A percentile compares a stretch with the other conserved stretches of the same genome.
Conservation (phyloP, 2,888 invertebrate species). For the Amphipyra berbera region DNA sequence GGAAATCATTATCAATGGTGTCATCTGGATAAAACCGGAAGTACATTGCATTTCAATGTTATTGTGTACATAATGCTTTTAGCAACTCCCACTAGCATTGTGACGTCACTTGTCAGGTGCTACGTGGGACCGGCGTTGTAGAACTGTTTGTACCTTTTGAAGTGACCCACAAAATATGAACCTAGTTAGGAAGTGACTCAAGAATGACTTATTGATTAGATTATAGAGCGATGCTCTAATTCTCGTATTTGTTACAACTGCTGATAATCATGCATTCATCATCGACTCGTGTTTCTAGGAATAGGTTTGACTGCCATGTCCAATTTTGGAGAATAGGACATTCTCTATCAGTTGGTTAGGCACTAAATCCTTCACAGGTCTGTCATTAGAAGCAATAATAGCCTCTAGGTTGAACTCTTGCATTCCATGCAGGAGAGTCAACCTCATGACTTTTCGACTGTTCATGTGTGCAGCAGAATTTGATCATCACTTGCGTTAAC, state of each 20-base stretch:
- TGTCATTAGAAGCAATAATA: too few relatives aligned
- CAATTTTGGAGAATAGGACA: too few relatives aligned
- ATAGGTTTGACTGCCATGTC: too few relatives aligned
- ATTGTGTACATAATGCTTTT: background rate
- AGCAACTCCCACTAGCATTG: background rate
- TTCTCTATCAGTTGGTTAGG: too few relatives aligned
- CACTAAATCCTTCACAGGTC: too few relatives aligned
- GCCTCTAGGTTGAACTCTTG: too few relatives aligned
- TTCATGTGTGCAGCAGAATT: too few relatives aligned
- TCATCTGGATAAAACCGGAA: background rate
- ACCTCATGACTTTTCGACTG: too few relatives aligned
- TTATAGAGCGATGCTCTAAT: slow-evolving; percentile 12
- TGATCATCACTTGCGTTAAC: too few relatives aligned
- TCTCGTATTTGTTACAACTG: slow-evolving; percentile 5
- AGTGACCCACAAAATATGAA: slow-evolving; percentile 6
- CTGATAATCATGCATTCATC: background rate
- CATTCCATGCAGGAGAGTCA: too few relatives aligned
- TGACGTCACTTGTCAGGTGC: background rate
- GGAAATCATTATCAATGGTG: background rate
- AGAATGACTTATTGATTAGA: slow-evolving; percentile 25
- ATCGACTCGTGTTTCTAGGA: too few relatives aligned
- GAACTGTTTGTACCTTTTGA: background rate
- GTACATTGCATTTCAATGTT: background rate
- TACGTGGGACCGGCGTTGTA: background rate
- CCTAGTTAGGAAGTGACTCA: background rate